A percentile compares a stretch with the other conserved stretches of the same genome.
These are phyloP conservation scores for Arion vulgaris DNA, from an alignment of 1,140 invertebrate species.

Conservation along the genomic window DNA sequence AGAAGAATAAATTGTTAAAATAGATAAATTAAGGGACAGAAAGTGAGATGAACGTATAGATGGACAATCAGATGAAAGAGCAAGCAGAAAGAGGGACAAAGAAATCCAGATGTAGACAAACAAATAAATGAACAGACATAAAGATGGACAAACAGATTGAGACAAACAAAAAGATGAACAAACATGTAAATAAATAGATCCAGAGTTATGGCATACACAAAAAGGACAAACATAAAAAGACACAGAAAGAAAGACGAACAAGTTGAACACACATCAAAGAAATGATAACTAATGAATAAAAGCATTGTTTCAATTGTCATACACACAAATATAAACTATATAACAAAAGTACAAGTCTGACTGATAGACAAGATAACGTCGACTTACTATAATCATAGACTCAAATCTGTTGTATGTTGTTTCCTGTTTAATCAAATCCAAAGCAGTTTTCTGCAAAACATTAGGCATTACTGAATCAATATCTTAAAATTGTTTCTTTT, in stretches of 20 bases:
- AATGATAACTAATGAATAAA: no score
- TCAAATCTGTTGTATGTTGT: conserved; percentile 56
- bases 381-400: conserved; percentile 53
- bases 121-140: neutral
- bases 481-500: no score
- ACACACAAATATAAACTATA: no score
- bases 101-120: neutral
- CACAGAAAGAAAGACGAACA: no score
- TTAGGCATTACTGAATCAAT: neutral
- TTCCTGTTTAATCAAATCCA: conserved; percentile 51
- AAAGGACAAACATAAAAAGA: no score
- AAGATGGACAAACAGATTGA: neutral
- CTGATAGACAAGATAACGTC: neutral
- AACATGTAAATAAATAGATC: neutral
- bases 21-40: no score
- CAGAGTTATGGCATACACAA: no score
- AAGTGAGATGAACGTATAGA: no score
- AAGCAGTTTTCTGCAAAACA: conserved; percentile 56
- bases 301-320: no score
- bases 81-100: neutral
- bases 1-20: no score
- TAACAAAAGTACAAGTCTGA: no score
- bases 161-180: neutral
- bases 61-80: neutral
- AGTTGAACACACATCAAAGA: no score